These are phyloP conservation scores for Enteromius argenteus DNA, from an alignment of 2,797 vertebrate species.

Conservation along the genomic window DNA sequence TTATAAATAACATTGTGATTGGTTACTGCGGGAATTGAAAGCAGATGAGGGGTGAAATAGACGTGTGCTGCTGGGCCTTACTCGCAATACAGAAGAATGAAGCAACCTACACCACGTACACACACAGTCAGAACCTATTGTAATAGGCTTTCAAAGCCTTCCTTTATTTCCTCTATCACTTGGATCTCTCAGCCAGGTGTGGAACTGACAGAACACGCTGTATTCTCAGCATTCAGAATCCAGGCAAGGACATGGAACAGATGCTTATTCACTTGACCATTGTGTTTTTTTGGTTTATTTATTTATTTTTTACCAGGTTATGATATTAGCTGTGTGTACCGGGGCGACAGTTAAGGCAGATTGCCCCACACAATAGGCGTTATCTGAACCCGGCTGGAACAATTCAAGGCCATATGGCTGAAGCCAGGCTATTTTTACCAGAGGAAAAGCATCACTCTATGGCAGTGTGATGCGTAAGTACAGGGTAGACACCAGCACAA, in stretches of 20 bases:
- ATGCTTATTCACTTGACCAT: conserved; percentile 26
- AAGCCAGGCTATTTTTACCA: conserved; percentile 75
- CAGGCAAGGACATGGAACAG: conserved; percentile 41
- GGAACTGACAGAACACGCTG: conserved; percentile 50
- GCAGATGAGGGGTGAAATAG: conserved; percentile 85
- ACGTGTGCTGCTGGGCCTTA: conserved; percentile 33
- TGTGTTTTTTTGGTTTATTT: conserved; percentile 33
- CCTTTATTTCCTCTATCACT: conserved; percentile 70
- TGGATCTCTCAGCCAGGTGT: conserved; percentile 75
- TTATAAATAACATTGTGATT: conserved; percentile 96
- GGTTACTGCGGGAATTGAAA: conserved; percentile 91
- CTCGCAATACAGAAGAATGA: conserved; percentile 57
- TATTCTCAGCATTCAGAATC: conserved; percentile 45
- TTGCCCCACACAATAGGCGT: conserved; percentile 43
- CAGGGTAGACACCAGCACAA: conserved; percentile 80
- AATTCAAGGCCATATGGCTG: conserved; percentile 68
- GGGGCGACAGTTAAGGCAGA: conserved; percentile 28
- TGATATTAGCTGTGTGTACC: conserved; percentile 53
- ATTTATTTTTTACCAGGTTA: conserved; percentile 9
- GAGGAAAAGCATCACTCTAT: conserved; percentile 71
- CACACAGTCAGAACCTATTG: conserved; percentile 70
- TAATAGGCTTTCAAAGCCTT: conserved; percentile 74
- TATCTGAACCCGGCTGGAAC: conserved; percentile 49
- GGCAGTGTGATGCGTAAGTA: conserved; percentile 76
- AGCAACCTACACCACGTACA: conserved; percentile 66